Conservation (phyloP, 1,140 invertebrate species). For the Idris sp. region DNA sequence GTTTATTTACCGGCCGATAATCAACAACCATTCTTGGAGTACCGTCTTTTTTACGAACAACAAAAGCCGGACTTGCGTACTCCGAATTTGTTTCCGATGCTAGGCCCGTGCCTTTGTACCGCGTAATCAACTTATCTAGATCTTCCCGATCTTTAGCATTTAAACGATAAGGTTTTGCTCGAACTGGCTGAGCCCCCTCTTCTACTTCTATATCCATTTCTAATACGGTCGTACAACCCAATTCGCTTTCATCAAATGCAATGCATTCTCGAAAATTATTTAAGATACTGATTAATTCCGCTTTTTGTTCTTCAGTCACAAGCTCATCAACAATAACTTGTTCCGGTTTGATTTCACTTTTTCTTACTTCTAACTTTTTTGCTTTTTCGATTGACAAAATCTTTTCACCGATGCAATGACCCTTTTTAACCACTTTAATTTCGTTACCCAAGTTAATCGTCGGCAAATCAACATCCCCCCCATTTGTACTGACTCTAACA, state of each 20-base stretch:
- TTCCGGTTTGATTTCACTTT: too few species aligned
- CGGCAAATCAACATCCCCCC: too few species aligned
- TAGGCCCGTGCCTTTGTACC: neutral
- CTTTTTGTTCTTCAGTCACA: neutral
- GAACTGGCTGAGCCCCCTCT: neutral
- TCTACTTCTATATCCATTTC: neutral
- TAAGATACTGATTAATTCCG: neutral
- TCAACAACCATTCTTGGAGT: slow-evolving; percentile 65
- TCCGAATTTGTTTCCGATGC: neutral
- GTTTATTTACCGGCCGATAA: slow-evolving; percentile 69
- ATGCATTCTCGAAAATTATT: neutral
- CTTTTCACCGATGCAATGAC: too few species aligned
- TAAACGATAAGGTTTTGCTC: neutral
- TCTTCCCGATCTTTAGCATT: neutral
- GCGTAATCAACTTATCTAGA: neutral
- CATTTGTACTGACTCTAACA: too few species aligned
- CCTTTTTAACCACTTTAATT: too few species aligned
- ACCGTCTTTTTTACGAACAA: slow-evolving; percentile 64
- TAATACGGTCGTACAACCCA: neutral
- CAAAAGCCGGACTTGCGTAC: slow-evolving; percentile 17
- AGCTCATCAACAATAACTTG: too few species aligned
- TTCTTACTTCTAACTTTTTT: too few species aligned
- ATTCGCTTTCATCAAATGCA: neutral
- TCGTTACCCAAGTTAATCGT: too few species aligned
- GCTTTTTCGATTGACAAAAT: too few species aligned